Conservation (phyloP, 2,113 vertebrate genomes). For the Calidris pugnax region DNA sequence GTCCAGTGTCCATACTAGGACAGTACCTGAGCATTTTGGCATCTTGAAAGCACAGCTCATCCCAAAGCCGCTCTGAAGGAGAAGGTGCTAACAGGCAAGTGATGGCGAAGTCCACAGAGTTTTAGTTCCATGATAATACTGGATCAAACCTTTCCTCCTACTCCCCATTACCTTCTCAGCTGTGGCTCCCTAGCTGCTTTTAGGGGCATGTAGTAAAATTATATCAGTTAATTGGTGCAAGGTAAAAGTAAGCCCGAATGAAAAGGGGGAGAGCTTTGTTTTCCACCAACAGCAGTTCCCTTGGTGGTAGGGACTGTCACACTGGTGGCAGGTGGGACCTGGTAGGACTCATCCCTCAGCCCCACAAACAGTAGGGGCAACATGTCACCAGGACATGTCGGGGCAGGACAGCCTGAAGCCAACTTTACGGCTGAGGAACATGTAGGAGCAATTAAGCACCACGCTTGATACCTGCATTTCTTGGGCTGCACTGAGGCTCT, state of each 20-base stretch:
- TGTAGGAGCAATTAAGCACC: not conserved
- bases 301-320: too few relatives aligned
- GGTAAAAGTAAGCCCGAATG: not conserved
- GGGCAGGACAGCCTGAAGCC: not conserved
- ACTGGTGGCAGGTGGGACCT: too few relatives aligned
- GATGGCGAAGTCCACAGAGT: not conserved
- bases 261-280: not conserved
- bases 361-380: not conserved
- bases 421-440: not conserved
- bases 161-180: not conserved
- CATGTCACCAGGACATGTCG: fast-evolving
- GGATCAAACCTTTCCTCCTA: not conserved
- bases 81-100: not conserved
- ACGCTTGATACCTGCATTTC: fast-evolving
- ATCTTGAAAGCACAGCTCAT: not conserved
- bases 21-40: not conserved
- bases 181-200: not conserved
- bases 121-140: not conserved
- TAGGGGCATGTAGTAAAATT: not conserved
- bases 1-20: not conserved
- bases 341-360: not conserved
- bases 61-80: not conserved
- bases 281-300: not conserved
- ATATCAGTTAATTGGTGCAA: not conserved
- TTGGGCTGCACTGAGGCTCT: not conserved